Percentiles rank a stretch among this genome's conserved stretches.
phyloP scores from a whole-genome alignment of 2,888 invertebrate genomes.

The Dolichopus griseipennis region DNA sequence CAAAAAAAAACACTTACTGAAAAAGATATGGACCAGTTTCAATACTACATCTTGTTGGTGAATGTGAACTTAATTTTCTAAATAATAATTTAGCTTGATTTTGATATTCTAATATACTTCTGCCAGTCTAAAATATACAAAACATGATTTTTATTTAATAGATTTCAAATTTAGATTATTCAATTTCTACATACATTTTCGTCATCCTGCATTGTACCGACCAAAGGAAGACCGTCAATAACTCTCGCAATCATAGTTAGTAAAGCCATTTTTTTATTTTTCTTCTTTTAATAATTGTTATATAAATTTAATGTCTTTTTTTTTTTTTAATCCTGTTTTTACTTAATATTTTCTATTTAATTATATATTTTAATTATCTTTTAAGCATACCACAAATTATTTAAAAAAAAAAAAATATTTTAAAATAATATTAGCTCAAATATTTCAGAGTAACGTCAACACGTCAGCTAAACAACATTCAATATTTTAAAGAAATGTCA shows the following conservation, averaged over 20 bases:
- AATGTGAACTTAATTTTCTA: constrained; percentile 82
- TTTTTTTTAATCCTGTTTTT: not conserved
- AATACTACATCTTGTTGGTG: constrained; percentile 86
- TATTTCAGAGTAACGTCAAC: constrained; percentile 2
- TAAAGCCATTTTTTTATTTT: constrained; percentile 65
- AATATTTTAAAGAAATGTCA: not conserved
- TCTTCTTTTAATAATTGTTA: constrained; percentile 5
- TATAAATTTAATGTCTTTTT: not conserved
- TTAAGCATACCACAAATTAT: not conserved
- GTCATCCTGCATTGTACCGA: constrained; percentile 96
- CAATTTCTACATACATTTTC: constrained; percentile 66
- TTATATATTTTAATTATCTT: not conserved
- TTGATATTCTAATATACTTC: constrained; percentile 93
- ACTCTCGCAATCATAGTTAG: constrained; percentile 97
- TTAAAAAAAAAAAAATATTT: not conserved
- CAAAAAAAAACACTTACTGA: constrained; percentile 83
- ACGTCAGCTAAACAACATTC: not conserved
- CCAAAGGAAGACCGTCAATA: constrained; percentile 87
- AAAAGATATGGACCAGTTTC: constrained; percentile 96
- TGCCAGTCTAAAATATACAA: constrained; percentile 62
- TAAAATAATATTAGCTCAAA: not conserved
- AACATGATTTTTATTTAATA: not conserved
- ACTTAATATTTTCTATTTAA: not conserved
- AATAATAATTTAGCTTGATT: constrained; percentile 99
- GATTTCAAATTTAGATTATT: constrained; percentile 9